Percentiles rank a stretch among this genome's conserved stretches.
These are phyloP conservation scores for Ranitomeya variabilis DNA, from an alignment of 2,113 vertebrate genomes.

Conservation along the genomic window DNA sequence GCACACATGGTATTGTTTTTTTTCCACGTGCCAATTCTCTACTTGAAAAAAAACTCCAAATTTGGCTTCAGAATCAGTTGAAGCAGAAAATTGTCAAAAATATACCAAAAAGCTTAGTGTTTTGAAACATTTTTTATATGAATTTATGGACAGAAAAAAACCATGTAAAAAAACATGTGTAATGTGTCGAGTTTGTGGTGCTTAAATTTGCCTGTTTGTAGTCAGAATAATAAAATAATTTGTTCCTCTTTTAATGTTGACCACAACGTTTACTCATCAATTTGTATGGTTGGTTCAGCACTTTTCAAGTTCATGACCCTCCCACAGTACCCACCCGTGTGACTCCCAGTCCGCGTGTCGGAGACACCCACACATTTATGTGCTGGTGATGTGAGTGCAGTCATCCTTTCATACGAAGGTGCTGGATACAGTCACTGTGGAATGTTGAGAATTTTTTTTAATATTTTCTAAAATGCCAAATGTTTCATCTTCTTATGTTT, in stretches of 20 bases:
- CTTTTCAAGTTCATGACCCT: slow-evolving; percentile 37
- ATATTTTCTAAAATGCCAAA: neutral
- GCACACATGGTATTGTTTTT: no score
- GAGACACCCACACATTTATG: neutral
- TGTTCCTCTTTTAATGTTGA: neutral
- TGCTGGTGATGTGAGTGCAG: neutral
- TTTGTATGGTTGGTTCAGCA: neutral
- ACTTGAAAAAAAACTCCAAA: no score
- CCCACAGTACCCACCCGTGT: neutral
- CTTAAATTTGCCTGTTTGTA: neutral
- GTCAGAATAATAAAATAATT: neutral
- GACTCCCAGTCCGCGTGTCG: slow-evolving; percentile 10
- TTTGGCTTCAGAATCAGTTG: no score
- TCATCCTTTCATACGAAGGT: neutral
- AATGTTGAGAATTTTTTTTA: neutral
- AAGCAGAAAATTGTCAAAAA: no score
- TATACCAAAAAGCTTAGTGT: no score
- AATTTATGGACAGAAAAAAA: no score
- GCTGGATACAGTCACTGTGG: neutral
- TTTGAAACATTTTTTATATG: no score
- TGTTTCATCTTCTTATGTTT: neutral
- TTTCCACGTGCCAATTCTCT: no score
- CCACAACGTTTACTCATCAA: neutral
- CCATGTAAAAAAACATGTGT: neutral
- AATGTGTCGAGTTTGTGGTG: neutral